phyloP scores from a whole-genome alignment of 2,888 invertebrate genomes.

The Synanthedon tipuliformis region DNA sequence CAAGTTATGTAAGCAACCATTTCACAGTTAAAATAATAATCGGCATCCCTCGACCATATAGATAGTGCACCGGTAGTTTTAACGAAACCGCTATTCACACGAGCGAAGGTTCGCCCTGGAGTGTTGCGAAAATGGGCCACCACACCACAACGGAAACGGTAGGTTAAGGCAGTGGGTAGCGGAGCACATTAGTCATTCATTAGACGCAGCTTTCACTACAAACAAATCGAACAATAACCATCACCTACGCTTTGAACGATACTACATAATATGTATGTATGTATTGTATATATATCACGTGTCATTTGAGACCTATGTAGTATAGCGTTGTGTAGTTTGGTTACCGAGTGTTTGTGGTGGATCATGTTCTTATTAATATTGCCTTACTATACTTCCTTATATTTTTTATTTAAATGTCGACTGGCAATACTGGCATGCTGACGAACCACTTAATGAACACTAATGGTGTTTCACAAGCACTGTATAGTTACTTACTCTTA shows the following conservation, averaged over 20 bases:
- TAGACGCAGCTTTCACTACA: conserved; percentile 41
- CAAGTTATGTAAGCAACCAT: too few relatives aligned
- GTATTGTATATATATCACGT: neutral
- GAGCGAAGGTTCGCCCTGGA: conserved; percentile 13
- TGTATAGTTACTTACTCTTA: too few relatives aligned
- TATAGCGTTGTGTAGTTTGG: too few relatives aligned
- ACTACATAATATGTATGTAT: neutral
- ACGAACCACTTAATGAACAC: too few relatives aligned
- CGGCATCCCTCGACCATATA: too few relatives aligned
- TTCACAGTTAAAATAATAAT: too few relatives aligned
- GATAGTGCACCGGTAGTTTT: neutral
- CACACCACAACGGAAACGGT: conserved; percentile 32
- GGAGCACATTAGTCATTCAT: conserved; percentile 46
- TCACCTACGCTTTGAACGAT: conserved; percentile 21
- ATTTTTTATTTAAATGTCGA: too few relatives aligned
- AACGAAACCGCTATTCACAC: neutral
- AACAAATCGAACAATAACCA: conserved; percentile 41
- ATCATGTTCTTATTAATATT: too few relatives aligned
- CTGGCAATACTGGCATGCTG: too few relatives aligned
- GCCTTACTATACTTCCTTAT: too few relatives aligned
- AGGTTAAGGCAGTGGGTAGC: conserved; percentile 38
- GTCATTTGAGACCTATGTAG: neutral
- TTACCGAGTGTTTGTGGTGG: too few relatives aligned
- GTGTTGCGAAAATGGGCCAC: conserved; percentile 43
- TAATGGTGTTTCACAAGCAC: too few relatives aligned